Evolutionary conservation across 2,888 invertebrate species (phyloP).

Genomic region (Drosophila fungiperda): DNA sequence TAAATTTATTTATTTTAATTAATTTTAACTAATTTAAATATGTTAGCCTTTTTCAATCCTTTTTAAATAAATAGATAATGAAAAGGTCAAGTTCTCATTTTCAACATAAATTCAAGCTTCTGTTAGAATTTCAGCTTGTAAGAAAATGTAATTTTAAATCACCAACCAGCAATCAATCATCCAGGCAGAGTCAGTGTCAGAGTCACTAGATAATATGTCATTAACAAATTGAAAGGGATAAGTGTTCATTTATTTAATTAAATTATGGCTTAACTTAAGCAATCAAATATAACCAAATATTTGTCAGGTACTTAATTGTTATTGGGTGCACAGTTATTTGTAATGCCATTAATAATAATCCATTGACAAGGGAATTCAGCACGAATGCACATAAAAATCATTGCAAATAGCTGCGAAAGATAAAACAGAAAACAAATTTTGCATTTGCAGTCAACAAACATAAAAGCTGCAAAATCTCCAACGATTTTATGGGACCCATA

Average conservation of each 20-base stretch:
- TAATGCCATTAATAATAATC: background rate
- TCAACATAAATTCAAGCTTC: background rate
- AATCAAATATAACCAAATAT: background rate
- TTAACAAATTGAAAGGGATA: background rate
- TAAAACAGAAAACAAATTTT: slow-evolving; percentile 15
- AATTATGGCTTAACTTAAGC: background rate
- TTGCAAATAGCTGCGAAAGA: slow-evolving; percentile 14
- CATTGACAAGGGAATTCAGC: background rate
- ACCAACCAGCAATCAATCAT: background rate
- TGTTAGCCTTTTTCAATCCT: background rate
- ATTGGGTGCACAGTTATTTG: background rate
- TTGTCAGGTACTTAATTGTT: background rate
- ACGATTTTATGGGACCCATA: slow-evolving; percentile 4
- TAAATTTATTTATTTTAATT: background rate
- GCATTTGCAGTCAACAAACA: slow-evolving; percentile 1
- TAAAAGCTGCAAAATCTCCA: background rate
- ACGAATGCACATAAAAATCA: slow-evolving; percentile 2
- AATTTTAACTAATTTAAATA: too few species aligned
- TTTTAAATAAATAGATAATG: background rate
- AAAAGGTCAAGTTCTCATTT: background rate
- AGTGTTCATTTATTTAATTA: background rate
- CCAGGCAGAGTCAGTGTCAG: background rate
- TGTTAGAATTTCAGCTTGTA: background rate
- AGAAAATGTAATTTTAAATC: background rate
- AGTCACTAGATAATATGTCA: background rate